A percentile compares a stretch with the other conserved stretches of the same genome.
Conservation (phyloP, 2,113 vertebrate genomes). For the Muscicapa adusta region DNA sequence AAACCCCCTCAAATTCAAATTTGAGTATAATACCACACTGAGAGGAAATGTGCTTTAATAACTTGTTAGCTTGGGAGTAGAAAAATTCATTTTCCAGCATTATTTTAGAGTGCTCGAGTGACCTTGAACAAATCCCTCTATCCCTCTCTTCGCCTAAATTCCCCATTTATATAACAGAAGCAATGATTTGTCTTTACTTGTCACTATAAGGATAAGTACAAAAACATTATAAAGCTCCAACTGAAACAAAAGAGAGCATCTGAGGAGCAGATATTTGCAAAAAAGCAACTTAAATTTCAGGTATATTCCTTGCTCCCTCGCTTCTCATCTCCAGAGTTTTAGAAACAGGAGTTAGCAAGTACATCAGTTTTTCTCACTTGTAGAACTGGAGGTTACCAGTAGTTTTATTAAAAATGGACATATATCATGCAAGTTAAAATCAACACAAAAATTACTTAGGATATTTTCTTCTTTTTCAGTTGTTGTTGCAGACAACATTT, state of each 20-base stretch:
- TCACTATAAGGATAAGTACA: background rate
- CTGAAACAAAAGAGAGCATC: background rate
- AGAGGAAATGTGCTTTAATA: conserved; percentile 43
- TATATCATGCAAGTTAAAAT: background rate
- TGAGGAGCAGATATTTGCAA: background rate
- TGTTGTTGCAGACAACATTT: background rate
- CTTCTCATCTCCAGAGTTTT: background rate
- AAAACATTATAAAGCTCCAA: background rate
- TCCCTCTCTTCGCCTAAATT: conserved; percentile 1
- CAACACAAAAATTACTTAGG: background rate
- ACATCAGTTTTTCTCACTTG: background rate
- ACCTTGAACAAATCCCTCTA: conserved; percentile 42
- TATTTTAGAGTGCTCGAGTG: conserved; percentile 25
- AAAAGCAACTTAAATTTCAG: background rate
- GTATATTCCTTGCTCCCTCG: background rate
- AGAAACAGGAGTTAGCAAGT: background rate
- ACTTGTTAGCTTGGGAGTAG: conserved; percentile 48
- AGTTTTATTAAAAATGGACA: background rate
- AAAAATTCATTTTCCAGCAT: conserved; percentile 25
- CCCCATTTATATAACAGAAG: background rate
- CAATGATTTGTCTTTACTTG: conserved; percentile 3
- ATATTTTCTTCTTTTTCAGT: background rate
- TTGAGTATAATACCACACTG: background rate
- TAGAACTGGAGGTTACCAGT: background rate
- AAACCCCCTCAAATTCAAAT: background rate